A percentile compares a stretch with the other conserved stretches of the same genome.
These are phyloP conservation scores for Alexandromys fortis DNA, from an alignment of 2,113 vertebrate genomes.

Conservation along the genomic window DNA sequence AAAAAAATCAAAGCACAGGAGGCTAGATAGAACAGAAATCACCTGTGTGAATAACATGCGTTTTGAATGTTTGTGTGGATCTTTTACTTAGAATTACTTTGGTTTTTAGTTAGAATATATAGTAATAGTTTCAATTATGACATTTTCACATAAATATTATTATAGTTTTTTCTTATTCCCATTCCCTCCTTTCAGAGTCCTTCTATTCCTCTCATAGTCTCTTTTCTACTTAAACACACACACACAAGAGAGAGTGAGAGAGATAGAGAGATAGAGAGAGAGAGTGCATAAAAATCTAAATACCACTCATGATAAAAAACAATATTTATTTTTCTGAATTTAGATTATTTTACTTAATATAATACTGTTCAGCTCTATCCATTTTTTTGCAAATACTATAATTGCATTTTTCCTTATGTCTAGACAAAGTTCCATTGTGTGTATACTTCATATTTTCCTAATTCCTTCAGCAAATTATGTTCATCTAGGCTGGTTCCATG, in stretches of 20 bases:
- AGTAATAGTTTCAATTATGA: not conserved
- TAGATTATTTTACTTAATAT: not conserved
- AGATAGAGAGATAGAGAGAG: no score
- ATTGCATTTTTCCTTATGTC: not conserved
- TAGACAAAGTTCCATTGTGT: not conserved
- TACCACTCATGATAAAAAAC: not conserved
- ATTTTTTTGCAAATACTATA: not conserved
- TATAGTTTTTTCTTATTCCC: not conserved
- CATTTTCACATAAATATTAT: not conserved
- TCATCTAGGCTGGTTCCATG: no score
- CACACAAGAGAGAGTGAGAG: not conserved
- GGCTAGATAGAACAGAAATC: not conserved
- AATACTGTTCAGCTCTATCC: not conserved
- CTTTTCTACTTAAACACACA: not conserved
- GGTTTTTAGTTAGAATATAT: not conserved
- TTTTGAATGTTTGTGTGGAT: not conserved
- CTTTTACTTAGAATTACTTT: not conserved
- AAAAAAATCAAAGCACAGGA: not conserved
- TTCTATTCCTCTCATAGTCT: not conserved
- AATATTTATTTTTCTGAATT: not conserved
- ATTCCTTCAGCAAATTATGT: not conserved
- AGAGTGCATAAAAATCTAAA: not conserved
- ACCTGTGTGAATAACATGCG: not conserved
- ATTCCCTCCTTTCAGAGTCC: not conserved
- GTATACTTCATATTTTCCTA: not conserved